A percentile compares a stretch with the other conserved stretches of the same genome.
phyloP scores from a whole-genome alignment of 2,888 invertebrate species.

The Meliscaeva auricollis region DNA sequence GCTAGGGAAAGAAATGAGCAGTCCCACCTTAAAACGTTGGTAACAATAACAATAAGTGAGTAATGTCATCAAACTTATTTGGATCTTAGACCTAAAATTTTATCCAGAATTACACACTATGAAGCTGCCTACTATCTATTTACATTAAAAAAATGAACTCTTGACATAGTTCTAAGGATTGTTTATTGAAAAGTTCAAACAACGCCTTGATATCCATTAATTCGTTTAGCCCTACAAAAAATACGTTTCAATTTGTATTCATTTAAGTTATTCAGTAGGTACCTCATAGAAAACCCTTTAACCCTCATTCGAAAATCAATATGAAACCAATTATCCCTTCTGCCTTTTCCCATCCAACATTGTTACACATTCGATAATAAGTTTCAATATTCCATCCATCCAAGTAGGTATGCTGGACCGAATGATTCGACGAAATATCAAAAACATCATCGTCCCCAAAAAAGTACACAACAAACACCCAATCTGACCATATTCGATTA shows the following conservation, averaged over 20 bases:
- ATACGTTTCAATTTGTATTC: not conserved
- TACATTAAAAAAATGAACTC: no score
- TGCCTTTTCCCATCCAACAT: constrained; percentile 33
- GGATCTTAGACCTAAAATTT: no score
- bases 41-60: no score
- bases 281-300: not conserved
- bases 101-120: no score
- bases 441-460: constrained; percentile 10
- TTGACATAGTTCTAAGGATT: no score
- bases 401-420: not conserved
- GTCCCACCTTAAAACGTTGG: no score
- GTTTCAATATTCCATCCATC: constrained; percentile 50
- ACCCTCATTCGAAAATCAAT: constrained; percentile 59
- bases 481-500: constrained; percentile 68
- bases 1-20: no score
- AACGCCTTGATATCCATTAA: no score
- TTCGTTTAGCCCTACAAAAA: not conserved
- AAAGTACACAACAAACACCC: constrained; percentile 42
- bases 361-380: constrained; percentile 34
- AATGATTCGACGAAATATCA: not conserved
- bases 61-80: no score
- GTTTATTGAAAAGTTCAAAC: no score
- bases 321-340: constrained; percentile 53
- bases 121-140: no score
- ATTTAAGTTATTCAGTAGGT: not conserved